Evolutionary conservation across 2,113 vertebrate genomes (phyloP).

Genomic region (Oncorhynchus nerka): DNA sequence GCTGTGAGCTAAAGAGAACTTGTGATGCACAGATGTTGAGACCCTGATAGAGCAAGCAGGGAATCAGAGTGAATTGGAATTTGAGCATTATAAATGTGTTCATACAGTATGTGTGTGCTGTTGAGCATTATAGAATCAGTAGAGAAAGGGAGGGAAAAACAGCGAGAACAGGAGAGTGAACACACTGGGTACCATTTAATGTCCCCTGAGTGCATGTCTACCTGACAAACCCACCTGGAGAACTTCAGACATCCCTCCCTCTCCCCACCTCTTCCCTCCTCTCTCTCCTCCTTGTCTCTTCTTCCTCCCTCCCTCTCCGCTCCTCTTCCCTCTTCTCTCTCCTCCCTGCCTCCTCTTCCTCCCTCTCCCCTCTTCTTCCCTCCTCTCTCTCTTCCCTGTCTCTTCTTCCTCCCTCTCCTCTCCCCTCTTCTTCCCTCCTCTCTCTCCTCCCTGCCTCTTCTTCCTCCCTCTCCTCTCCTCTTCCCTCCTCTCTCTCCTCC

Average conservation of each 20-base stretch:
- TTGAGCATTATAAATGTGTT: background rate
- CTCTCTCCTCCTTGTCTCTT: too few relatives aligned
- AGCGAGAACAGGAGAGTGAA: constrained; percentile 11
- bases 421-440: too few relatives aligned
- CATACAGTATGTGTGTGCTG: too few relatives aligned
- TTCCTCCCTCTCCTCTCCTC: too few relatives aligned
- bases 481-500: background rate
- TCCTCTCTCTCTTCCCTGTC: too few relatives aligned
- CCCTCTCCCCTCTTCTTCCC: too few relatives aligned
- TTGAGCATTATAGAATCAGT: constrained; percentile 5
- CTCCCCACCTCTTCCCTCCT: too few relatives aligned
- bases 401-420: too few relatives aligned
- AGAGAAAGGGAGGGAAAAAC: background rate
- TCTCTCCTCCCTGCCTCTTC: too few relatives aligned
- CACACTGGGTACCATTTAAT: constrained; percentile 24
- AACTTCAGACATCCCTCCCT: constrained; percentile 21
- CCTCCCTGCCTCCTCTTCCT: too few relatives aligned
- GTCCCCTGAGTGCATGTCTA: constrained; percentile 17
- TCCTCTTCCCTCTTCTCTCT: too few relatives aligned
- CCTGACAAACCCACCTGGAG: constrained; percentile 29
- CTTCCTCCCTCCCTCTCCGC: too few relatives aligned
- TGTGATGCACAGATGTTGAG: constrained; percentile 15
- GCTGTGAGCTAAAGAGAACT: constrained; percentile 14
- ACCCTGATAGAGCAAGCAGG: background rate
- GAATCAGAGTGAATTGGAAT: constrained; percentile 17